Conservation (phyloP, 1,140 invertebrate genomes). For the Xylocopa sonorina region DNA sequence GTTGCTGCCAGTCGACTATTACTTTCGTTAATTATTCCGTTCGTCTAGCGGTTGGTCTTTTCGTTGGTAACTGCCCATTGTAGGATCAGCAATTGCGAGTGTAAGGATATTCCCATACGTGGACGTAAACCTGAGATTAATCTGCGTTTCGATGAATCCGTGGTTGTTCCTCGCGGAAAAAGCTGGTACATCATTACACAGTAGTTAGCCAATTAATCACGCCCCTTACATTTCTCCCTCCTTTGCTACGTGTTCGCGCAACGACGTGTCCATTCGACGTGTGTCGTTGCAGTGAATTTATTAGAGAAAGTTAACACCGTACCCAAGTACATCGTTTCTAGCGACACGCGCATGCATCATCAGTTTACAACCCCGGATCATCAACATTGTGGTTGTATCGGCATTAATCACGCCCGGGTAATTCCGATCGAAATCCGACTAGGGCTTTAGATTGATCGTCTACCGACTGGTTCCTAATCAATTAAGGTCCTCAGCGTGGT, state of each 20-base stretch:
- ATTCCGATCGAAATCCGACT: conserved; percentile 49
- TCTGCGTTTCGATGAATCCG: not conserved
- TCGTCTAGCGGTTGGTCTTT: no score
- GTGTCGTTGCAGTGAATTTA: conserved; percentile 48
- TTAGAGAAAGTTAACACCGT: conserved; percentile 55
- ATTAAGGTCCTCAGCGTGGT: conserved; percentile 54
- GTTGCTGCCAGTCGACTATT: not conserved
- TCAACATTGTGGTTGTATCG: conserved; percentile 52
- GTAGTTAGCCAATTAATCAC: conserved; percentile 8
- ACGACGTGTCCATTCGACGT: conserved; percentile 36
- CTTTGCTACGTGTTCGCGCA: not conserved
- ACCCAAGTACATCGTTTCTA: conserved; percentile 1
- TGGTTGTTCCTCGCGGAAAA: not conserved
- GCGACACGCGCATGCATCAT: not conserved
- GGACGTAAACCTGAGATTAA: not conserved
- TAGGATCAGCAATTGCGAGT: not conserved
- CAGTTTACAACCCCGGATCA: conserved; percentile 29
- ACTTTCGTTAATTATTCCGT: no score
- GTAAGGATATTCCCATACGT: not conserved
- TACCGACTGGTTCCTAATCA: conserved; percentile 53
- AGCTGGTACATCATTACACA: conserved; percentile 4
- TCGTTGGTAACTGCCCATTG: not conserved
- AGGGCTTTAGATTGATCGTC: conserved; percentile 54
- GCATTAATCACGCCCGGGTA: conserved; percentile 56
- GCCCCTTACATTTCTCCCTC: not conserved